phyloP scores from a whole-genome alignment of 2,113 vertebrate species.

The Sialia sialis region DNA sequence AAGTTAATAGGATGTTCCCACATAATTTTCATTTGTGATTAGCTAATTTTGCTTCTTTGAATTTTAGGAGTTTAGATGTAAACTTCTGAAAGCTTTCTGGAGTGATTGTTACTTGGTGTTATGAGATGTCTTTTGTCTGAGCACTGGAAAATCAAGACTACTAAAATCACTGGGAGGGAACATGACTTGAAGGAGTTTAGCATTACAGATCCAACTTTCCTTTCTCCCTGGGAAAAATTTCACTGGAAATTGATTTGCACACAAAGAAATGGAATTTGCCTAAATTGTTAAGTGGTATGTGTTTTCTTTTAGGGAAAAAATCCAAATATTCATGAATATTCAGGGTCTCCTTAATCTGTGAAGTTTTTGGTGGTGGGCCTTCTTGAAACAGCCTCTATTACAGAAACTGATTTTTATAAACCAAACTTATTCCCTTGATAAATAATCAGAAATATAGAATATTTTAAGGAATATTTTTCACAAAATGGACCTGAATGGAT shows the following conservation, averaged over 20 bases:
- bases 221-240: neutral
- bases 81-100: neutral
- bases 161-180: neutral
- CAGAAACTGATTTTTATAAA: neutral
- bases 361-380: neutral
- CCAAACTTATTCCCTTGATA: neutral
- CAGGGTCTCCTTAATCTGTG: neutral
- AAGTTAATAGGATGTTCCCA: neutral
- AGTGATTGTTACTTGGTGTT: neutral
- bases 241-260: neutral
- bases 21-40: neutral
- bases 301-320: neutral
- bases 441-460: conserved; percentile 9
- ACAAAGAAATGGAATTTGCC: neutral
- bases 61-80: neutral
- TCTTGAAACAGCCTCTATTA: neutral
- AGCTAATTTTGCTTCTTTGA: neutral
- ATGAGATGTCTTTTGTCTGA: neutral
- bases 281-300: neutral
- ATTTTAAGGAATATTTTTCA: conserved; percentile 9
- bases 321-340: neutral
- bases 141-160: neutral
- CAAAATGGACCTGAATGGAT: neutral
- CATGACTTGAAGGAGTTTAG: neutral
- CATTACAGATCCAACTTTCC: neutral